These are phyloP conservation scores for Galeruca laticollis DNA, from an alignment of 2,888 invertebrate genomes.

Conservation along the genomic window DNA sequence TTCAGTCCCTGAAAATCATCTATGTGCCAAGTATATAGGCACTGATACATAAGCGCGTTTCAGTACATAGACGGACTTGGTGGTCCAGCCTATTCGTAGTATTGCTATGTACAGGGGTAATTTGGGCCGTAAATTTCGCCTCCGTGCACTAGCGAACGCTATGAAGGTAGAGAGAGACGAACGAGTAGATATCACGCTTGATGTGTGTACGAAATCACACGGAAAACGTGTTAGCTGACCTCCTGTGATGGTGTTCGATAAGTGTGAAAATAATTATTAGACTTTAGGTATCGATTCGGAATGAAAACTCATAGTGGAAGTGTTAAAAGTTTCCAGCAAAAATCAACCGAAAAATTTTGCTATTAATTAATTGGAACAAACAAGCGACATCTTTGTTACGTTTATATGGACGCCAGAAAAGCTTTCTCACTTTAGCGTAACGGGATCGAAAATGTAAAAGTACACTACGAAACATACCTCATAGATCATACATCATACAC, in stretches of 20 bases:
- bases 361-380: background rate
- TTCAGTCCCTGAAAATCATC: conserved; percentile 54
- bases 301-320: conserved; percentile 10
- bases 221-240: conserved; percentile 52
- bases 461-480: too few relatives aligned
- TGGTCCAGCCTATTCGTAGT: conserved; percentile 54
- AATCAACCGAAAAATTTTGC: background rate
- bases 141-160: conserved; percentile 39
- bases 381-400: background rate
- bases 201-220: conserved; percentile 52
- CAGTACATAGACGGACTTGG: conserved; percentile 50
- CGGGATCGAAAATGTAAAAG: too few relatives aligned
- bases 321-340: conserved; percentile 9
- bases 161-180: conserved; percentile 46
- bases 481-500: too few relatives aligned
- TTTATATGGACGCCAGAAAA: too few relatives aligned
- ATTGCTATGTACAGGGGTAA: conserved; percentile 47
- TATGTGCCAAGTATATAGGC: conserved; percentile 50
- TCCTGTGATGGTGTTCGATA: conserved; percentile 48
- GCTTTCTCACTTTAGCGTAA: too few relatives aligned
- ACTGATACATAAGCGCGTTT: conserved; percentile 37
- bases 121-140: conserved; percentile 44
- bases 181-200: conserved; percentile 48
- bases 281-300: conserved; percentile 43
- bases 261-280: conserved; percentile 54